phyloP scores from a whole-genome alignment of 2,797 vertebrate species.

The Hapalemur alaotrensis region DNA sequence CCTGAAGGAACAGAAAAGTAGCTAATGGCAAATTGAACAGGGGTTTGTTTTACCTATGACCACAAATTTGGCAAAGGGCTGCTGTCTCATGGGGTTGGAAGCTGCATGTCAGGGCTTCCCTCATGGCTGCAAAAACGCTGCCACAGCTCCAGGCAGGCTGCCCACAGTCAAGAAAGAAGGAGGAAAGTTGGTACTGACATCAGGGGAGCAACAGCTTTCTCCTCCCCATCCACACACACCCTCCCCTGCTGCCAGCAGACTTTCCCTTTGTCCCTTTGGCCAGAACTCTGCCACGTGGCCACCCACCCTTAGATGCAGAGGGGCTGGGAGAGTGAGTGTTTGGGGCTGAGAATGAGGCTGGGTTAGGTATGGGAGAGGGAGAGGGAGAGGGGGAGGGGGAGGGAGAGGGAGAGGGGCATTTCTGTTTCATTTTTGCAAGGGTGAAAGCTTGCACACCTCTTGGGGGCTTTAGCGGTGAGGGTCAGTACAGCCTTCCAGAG shows the following conservation, averaged over 20 bases:
- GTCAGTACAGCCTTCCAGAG: background rate
- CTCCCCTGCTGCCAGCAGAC: background rate
- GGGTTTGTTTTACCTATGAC: background rate
- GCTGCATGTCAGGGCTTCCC: background rate
- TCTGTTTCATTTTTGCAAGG: background rate
- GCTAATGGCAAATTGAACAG: background rate
- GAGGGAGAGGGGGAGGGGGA: too few species aligned
- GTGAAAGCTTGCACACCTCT: background rate
- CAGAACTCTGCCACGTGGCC: background rate
- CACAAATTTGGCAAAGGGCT: background rate
- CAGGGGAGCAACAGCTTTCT: background rate
- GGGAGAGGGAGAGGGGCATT: too few species aligned
- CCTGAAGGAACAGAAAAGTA: background rate
- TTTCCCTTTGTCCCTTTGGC: background rate
- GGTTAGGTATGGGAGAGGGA: background rate
- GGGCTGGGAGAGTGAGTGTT: background rate
- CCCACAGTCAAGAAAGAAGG: background rate
- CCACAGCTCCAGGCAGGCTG: background rate
- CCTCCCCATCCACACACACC: accelerated
- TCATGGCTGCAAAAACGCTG: background rate
- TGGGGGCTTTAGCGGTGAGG: background rate
- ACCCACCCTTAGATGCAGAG: background rate
- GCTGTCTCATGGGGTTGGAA: background rate
- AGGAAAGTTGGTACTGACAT: background rate
- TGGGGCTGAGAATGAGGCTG: background rate